Conservation (phyloP, 1,140 invertebrate genomes). For the Colletes gigas region DNA sequence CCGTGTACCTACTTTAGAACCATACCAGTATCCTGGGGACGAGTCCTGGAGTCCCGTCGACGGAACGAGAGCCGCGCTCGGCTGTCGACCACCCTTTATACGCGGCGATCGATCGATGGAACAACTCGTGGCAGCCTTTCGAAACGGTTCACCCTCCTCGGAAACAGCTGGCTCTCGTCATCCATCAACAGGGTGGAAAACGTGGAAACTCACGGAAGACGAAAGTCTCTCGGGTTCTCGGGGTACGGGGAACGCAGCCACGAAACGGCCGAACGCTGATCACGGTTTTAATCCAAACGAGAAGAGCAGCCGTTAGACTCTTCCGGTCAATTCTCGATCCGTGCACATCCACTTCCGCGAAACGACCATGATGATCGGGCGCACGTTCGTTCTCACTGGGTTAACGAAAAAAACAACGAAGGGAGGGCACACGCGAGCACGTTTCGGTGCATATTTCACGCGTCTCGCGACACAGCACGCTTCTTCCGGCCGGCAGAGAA, state of each 20-base stretch:
- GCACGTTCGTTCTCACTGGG: neutral
- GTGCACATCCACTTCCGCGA: neutral
- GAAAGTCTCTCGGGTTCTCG: neutral
- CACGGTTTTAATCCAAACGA: too few species aligned
- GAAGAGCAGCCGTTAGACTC: too few species aligned
- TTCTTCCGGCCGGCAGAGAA: too few species aligned
- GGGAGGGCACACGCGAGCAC: too few species aligned
- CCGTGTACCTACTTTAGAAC: conserved; percentile 42
- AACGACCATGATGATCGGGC: too few species aligned
- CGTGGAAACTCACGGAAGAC: conserved; percentile 37
- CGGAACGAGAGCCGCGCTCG: neutral
- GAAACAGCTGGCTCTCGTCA: conserved; percentile 64
- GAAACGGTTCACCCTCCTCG: conserved; percentile 56
- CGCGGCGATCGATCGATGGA: conserved; percentile 55
- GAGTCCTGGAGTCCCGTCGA: neutral
- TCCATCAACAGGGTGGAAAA: conserved; percentile 59
- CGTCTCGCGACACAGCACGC: too few species aligned
- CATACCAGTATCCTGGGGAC: conserved; percentile 11
- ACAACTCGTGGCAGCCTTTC: conserved; percentile 61
- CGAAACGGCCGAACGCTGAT: too few species aligned
- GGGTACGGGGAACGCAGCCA: neutral
- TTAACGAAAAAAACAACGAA: too few species aligned
- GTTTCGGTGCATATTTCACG: too few species aligned
- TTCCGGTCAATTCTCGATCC: too few species aligned
- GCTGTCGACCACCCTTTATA: conserved; percentile 55